Conservation (phyloP, 2,888 invertebrate species). For the Elysia crispata region DNA sequence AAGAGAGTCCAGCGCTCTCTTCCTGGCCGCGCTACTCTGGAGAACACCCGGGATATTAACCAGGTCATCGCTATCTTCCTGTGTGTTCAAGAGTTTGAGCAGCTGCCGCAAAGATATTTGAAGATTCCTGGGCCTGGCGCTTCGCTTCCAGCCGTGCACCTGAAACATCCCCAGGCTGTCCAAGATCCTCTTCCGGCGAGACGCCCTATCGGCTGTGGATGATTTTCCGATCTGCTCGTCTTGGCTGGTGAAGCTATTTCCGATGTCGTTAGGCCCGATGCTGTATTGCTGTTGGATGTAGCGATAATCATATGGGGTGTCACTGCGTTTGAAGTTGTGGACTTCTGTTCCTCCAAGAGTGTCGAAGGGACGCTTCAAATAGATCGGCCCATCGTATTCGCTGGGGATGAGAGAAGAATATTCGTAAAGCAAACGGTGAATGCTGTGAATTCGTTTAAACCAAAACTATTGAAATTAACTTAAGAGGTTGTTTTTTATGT, state of each 20-base stretch:
- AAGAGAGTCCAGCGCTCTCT: slow-evolving; percentile 12
- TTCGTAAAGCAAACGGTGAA: too few species aligned
- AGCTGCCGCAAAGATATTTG: too few species aligned
- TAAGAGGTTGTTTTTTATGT: too few species aligned
- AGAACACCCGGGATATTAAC: too few species aligned
- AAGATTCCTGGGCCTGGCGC: not conserved
- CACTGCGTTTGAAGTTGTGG: slow-evolving; percentile 37
- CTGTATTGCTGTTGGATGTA: not conserved
- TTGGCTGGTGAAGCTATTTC: not conserved
- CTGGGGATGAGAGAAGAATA: too few species aligned
- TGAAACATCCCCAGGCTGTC: slow-evolving; percentile 51
- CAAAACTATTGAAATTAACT: too few species aligned
- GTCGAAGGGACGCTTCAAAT: slow-evolving; percentile 34
- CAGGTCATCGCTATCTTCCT: too few species aligned
- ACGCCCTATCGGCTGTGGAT: not conserved
- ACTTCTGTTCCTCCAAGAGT: slow-evolving; percentile 41
- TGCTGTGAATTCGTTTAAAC: too few species aligned
- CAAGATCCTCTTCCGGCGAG: slow-evolving; percentile 38
- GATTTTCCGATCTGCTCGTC: not conserved
- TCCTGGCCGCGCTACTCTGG: not conserved
- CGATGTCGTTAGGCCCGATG: not conserved
- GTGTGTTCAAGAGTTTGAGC: too few species aligned
- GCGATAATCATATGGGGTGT: too few species aligned
- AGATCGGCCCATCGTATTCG: too few species aligned
- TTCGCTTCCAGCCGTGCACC: slow-evolving; percentile 51